These are phyloP conservation scores for Oenanthe melanoleuca DNA, from an alignment of 2,113 vertebrate genomes.

Conservation along the genomic window DNA sequence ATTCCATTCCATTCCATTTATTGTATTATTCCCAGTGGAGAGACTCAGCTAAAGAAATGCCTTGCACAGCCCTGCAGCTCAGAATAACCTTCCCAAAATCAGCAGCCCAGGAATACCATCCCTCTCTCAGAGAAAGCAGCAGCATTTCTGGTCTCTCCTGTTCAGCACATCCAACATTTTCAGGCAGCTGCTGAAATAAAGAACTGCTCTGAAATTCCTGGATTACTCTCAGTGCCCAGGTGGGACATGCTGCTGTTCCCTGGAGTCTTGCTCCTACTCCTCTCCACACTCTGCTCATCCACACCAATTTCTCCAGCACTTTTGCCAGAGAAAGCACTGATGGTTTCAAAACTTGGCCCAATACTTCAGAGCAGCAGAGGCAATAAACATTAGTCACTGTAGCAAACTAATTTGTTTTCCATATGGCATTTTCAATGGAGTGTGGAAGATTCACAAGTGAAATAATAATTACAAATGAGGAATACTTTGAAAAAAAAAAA, in stretches of 20 bases:
- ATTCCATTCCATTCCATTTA: too few species aligned
- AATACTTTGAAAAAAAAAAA: conserved; percentile 40
- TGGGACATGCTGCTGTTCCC: neutral
- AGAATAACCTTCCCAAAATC: neutral
- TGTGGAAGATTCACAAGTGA: conserved; percentile 52
- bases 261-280: neutral
- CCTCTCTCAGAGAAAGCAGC: neutral
- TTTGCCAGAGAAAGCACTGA: conserved; percentile 10
- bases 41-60: neutral
- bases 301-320: neutral
- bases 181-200: neutral
- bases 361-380: conserved; percentile 54
- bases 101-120: neutral
- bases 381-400: conserved; percentile 56
- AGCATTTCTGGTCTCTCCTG: neutral
- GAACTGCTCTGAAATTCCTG: neutral
- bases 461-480: conserved; percentile 67
- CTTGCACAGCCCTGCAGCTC: neutral
- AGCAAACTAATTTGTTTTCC: conserved; percentile 69
- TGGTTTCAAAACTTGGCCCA: conserved; percentile 40
- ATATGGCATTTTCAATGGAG: conserved; percentile 58
- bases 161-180: neutral
- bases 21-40: neutral
- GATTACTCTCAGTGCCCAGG: neutral
- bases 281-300: neutral